Base-by-base conservation (phyloP, 2,888 invertebrate species). In the Heteropelma amictum region DNA sequence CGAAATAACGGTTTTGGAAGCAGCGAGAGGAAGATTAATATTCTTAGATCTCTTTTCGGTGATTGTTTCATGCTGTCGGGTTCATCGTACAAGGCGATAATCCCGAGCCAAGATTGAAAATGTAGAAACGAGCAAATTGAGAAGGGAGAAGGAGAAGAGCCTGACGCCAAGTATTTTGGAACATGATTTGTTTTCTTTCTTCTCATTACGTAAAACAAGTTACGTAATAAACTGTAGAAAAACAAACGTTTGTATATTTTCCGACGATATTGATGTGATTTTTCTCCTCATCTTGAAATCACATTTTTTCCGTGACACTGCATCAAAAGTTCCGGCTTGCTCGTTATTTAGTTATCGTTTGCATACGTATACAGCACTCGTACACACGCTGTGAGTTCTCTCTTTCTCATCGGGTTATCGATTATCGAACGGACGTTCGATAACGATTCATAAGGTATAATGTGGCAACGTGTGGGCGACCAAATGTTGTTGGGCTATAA, bases 391-490 rank as follows among this genome's bases (percentile, higher is more conserved):
- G 23, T 23, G 23, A 10, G n/a, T 45, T 30, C 28, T 49, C 33
- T 19, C 53, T 60, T 67, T 35, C 17, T 42, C n/a, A 54, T n/a
- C n/a, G 26, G 58, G 65, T 75, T 75, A 75, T 71, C 67, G 75
- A 56, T 71, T 75, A 75, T 75, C 67, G 71, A 65, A 47, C 26
- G 33, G 30, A 65, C 12, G 42, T 56, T 49, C 61, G 71, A 67
- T 51, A 60, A 35, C 30, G 60, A 65, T 68, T 68, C 47, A 68
- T 70, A 61, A 61, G 40, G 61, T 49, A 49, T 68, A 49, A 74
- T 56, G 49, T 35, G 75, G 67, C 61, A 54, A 63, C 56, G 67
- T 54, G 71, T 67, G 75, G 71, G 67, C 28, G 71, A 58, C 47
- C 56, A 28, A 51, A 40, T 49, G 49, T 33, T 35, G 61, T 67